phyloP scores from a whole-genome alignment of 1,140 invertebrate species.

The Vanessa atalanta region DNA sequence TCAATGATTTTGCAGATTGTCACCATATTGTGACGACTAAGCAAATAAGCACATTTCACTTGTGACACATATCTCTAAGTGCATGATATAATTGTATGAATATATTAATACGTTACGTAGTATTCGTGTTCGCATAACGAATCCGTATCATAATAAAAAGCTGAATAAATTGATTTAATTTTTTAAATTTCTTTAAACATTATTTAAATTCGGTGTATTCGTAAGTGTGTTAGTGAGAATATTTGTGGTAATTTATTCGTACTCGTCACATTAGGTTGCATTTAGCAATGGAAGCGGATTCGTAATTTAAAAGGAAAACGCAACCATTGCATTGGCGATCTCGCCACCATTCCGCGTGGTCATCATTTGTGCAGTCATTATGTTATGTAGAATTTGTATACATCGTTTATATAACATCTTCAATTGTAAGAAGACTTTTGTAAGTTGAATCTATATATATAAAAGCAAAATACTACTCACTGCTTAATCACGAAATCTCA shows the following conservation, averaged over 20 bases:
- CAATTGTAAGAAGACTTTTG: too few relatives aligned
- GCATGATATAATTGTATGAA: not conserved
- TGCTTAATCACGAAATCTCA: too few relatives aligned
- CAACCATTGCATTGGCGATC: not conserved
- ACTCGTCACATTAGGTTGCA: too few relatives aligned
- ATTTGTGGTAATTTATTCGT: too few relatives aligned
- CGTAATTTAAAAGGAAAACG: slow-evolving; percentile 2
- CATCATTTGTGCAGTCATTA: too few relatives aligned
- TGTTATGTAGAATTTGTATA: not conserved
- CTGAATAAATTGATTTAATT: too few relatives aligned
- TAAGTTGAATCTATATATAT: too few relatives aligned
- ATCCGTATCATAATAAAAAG: not conserved
- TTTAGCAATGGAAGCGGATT: not conserved
- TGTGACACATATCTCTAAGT: slow-evolving; percentile 5
- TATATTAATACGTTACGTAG: not conserved
- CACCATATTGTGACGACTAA: not conserved
- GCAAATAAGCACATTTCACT: slow-evolving; percentile 11
- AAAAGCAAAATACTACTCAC: too few relatives aligned
- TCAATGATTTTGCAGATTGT: not conserved
- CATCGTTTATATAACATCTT: not conserved
- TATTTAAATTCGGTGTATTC: too few relatives aligned
- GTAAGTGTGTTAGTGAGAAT: too few relatives aligned
- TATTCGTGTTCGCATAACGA: not conserved
- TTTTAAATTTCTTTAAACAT: too few relatives aligned
- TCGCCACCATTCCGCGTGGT: not conserved